Evolutionary conservation across 2,797 vertebrate species (phyloP).

Genomic region (Argentina silus): DNA sequence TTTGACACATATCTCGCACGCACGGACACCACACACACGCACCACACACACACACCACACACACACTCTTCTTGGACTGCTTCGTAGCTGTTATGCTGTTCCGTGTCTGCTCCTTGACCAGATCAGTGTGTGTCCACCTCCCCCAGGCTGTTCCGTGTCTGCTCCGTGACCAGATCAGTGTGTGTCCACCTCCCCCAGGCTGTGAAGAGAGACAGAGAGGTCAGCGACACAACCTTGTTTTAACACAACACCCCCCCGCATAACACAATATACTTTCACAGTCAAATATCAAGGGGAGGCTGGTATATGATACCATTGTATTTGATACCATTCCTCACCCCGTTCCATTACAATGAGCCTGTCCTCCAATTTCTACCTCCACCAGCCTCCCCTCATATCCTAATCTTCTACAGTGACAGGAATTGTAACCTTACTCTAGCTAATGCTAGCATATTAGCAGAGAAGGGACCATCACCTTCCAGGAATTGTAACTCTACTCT

Average conservation of each 20-base stretch:
- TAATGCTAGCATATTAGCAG: background rate
- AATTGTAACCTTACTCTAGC: too few species aligned
- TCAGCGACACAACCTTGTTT: background rate
- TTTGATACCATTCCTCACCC: too few species aligned
- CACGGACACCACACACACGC: background rate
- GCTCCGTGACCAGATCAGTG: background rate
- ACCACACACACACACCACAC: background rate
- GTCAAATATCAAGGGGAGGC: background rate
- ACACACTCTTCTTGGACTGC: slow-evolving; percentile 17
- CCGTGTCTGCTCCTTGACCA: background rate
- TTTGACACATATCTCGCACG: slow-evolving; percentile 57
- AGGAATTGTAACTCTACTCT: background rate
- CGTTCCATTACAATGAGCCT: too few species aligned
- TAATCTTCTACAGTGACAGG: too few species aligned
- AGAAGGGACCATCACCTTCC: background rate
- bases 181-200: background rate
- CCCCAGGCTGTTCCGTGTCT: background rate
- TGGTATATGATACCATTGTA: too few species aligned
- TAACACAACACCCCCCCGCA: background rate
- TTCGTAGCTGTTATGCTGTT: background rate
- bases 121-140: background rate
- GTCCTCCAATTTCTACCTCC: too few species aligned
- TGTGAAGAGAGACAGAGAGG: background rate
- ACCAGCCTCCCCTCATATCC: too few species aligned
- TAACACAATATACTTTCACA: background rate